These are phyloP conservation scores for Apostichopus leukothele DNA, from an alignment of 53 echinoderm and acorn worm species.

Conservation along the genomic window DNA sequence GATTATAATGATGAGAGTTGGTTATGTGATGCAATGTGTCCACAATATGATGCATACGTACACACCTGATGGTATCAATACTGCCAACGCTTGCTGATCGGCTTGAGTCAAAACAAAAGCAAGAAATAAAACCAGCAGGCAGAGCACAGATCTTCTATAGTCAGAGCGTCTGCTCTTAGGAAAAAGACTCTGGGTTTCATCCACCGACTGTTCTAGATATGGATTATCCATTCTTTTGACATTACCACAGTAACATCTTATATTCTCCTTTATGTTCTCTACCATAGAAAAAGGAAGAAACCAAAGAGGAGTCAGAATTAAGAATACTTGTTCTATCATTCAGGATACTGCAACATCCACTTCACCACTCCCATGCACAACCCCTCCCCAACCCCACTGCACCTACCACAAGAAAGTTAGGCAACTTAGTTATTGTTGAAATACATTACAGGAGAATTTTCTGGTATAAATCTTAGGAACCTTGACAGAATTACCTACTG, in stretches of 20 bases:
- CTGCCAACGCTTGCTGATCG: constrained; percentile 63
- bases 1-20: background rate
- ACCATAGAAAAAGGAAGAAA: too few species aligned
- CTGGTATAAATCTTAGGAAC: too few species aligned
- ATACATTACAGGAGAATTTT: too few species aligned
- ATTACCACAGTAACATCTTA: background rate
- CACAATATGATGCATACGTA: background rate
- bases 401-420: too few species aligned
- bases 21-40: background rate
- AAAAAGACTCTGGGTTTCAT: constrained; percentile 30
- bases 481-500: too few species aligned
- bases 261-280: too few species aligned
- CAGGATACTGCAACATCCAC: too few species aligned
- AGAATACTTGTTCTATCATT: too few species aligned
- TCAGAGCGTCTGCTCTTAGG: constrained; percentile 3
- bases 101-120: constrained; percentile 67
- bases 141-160: constrained; percentile 44
- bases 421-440: too few species aligned
- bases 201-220: background rate
- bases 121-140: constrained; percentile 57
- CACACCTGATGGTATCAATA: constrained; percentile 72
- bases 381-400: too few species aligned
- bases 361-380: too few species aligned
- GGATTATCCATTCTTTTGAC: background rate
- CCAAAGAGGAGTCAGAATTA: too few species aligned